A percentile compares a stretch with the other conserved stretches of the same genome.
Evolutionary conservation across 2,113 vertebrate genomes (phyloP).

Genomic region (Carassius carassius): DNA sequence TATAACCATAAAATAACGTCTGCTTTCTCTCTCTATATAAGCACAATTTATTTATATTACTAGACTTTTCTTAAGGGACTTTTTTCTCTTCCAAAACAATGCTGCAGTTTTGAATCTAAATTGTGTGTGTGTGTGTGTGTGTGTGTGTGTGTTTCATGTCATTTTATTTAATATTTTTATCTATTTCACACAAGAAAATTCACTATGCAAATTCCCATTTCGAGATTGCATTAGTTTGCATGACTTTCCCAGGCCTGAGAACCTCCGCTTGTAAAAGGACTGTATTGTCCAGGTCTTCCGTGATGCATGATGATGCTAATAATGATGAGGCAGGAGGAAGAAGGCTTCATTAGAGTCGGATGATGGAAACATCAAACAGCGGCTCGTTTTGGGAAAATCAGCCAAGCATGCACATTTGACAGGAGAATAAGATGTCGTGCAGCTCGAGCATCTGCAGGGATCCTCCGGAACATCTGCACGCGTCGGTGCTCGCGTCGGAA

Average conservation of each 20-base stretch:
- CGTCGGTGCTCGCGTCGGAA: no score
- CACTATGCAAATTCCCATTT: no score
- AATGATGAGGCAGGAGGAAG: not conserved
- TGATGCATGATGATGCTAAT: not conserved
- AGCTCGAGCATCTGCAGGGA: no score
- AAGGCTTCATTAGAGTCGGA: not conserved
- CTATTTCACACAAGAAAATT: no score
- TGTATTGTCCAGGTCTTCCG: not conserved
- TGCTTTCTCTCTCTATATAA: not conserved
- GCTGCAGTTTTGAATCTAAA: not conserved
- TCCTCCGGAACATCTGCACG: slow-evolving; percentile 14
- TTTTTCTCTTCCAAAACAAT: not conserved
- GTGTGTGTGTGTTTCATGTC: no score
- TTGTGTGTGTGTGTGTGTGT: no score
- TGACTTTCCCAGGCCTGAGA: not conserved
- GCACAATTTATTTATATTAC: not conserved
- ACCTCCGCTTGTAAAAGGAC: not conserved
- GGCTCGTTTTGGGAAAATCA: not conserved
- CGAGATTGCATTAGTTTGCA: not conserved
- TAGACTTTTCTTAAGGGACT: no score
- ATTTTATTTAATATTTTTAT: no score
- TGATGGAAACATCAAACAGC: not conserved
- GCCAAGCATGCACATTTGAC: not conserved
- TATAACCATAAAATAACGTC: not conserved
- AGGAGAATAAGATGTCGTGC: not conserved